phyloP scores from a whole-genome alignment of 2,797 vertebrate species.

The Esox lucius region DNA sequence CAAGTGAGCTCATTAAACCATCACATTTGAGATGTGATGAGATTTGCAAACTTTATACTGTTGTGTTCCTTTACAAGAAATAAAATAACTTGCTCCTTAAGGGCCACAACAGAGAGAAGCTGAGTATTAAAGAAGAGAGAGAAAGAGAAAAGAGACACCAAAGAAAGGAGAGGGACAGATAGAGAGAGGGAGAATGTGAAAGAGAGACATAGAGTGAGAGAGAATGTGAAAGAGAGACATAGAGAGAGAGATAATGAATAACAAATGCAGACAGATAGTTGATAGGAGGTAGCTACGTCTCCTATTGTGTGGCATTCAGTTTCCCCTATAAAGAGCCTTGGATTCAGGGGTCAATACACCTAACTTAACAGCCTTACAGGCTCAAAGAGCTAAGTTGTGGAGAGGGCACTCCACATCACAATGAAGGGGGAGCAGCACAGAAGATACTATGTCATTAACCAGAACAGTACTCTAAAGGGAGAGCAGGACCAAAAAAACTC shows the following conservation, averaged over 20 bases:
- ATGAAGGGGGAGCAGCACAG: not conserved
- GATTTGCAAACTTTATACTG: too few species aligned
- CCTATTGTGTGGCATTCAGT: not conserved
- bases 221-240: not conserved
- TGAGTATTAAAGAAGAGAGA: not conserved
- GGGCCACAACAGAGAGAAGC: not conserved
- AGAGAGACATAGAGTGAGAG: not conserved
- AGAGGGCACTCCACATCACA: too few species aligned
- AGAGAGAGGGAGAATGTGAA: not conserved
- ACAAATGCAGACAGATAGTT: not conserved
- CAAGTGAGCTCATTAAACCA: too few species aligned
- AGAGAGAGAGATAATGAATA: not conserved
- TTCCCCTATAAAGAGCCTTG: not conserved
- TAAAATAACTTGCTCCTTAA: too few species aligned
- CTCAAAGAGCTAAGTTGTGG: not conserved
- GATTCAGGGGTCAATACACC: not conserved
- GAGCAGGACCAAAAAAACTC: too few species aligned
- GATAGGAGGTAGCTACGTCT: not conserved
- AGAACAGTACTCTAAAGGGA: too few species aligned
- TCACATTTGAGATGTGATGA: too few species aligned
- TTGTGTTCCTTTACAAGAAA: too few species aligned
- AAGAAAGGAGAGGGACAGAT: conserved; percentile 4
- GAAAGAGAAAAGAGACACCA: not conserved
- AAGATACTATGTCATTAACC: too few species aligned
- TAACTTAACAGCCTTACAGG: not conserved